These are phyloP conservation scores for Papilio elwesi DNA, from an alignment of 2,888 invertebrate genomes.

Conservation along the genomic window DNA sequence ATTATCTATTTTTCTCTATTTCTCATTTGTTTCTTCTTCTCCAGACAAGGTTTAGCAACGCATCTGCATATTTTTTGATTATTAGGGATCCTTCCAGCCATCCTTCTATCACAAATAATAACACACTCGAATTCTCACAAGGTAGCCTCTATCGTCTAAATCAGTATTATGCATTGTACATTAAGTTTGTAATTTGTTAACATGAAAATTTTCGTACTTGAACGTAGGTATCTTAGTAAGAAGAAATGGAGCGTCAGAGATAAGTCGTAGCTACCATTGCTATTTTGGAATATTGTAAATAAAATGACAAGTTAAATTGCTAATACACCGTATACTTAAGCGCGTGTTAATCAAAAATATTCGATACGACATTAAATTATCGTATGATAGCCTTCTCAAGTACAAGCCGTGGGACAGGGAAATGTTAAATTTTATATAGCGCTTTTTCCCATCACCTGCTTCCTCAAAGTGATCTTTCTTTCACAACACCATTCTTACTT, in stretches of 20 bases:
- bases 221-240: not conserved
- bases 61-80: too few species aligned
- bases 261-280: not conserved
- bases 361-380: constrained; percentile 1
- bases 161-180: too few species aligned
- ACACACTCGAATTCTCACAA: too few species aligned
- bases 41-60: too few species aligned
- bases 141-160: too few species aligned
- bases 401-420: constrained; percentile 17
- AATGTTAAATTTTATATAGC: constrained; percentile 31
- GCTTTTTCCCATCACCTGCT: constrained; percentile 43
- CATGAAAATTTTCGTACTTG: not conserved
- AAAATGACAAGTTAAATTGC: not conserved
- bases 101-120: too few species aligned
- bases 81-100: too few species aligned
- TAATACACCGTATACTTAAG: not conserved
- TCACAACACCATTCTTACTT: constrained; percentile 52
- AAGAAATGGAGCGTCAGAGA: too few species aligned
- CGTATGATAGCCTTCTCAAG: not conserved
- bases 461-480: constrained; percentile 43
- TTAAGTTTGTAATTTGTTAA: too few species aligned
- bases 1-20: too few species aligned
- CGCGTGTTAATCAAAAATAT: constrained; percentile 11
- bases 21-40: too few species aligned
- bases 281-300: not conserved